A percentile compares a stretch with the other conserved stretches of the same genome.
Conservation (phyloP, 2,113 vertebrate species). For the Python bivittatus region DNA sequence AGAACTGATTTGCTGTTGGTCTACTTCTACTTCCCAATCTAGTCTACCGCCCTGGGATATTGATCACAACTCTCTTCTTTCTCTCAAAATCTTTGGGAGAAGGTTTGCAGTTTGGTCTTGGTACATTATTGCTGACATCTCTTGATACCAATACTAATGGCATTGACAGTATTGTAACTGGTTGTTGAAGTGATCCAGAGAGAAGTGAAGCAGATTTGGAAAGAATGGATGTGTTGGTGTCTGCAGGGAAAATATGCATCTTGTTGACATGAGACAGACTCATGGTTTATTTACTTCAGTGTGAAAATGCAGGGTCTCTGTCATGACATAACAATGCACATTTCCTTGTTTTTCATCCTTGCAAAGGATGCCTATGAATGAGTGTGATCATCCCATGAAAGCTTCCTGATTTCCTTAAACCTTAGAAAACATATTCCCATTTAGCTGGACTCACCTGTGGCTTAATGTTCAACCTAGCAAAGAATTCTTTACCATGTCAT, state of each 20-base stretch:
- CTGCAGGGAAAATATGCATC: not conserved
- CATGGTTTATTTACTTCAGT: not conserved
- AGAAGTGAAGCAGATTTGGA: not conserved
- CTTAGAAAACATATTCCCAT: slow-evolving; percentile 73
- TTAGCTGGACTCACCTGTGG: slow-evolving; percentile 62
- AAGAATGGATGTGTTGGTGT: no score
- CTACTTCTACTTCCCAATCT: no score
- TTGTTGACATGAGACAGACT: no score
- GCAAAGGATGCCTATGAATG: not conserved
- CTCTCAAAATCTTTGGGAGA: no score
- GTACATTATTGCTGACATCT: not conserved
- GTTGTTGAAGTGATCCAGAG: not conserved
- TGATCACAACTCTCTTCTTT: no score
- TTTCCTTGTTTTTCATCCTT: not conserved
- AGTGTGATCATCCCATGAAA: not conserved
- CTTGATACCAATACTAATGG: not conserved
- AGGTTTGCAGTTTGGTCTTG: not conserved
- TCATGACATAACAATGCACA: not conserved
- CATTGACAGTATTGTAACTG: not conserved
- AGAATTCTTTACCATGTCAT: slow-evolving; percentile 69
- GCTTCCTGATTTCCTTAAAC: slow-evolving; percentile 70
- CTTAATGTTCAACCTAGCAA: slow-evolving; percentile 54
- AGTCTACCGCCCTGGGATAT: no score
- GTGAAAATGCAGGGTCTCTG: not conserved
- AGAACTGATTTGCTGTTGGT: no score